phyloP scores from a whole-genome alignment of 2,113 vertebrate species.

The Nothoprocta perdicaria region DNA sequence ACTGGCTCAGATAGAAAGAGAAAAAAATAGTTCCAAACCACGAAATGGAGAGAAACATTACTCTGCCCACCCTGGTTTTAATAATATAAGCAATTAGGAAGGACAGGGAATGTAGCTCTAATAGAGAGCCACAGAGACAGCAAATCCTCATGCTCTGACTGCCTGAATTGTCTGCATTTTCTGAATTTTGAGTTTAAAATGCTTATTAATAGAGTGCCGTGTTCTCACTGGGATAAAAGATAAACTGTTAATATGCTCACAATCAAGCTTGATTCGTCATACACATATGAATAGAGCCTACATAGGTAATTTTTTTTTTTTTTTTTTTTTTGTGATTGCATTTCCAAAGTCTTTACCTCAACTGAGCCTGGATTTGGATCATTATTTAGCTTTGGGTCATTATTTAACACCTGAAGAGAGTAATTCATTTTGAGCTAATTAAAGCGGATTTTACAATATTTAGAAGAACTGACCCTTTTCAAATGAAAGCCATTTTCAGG shows the following conservation, averaged over 20 bases:
- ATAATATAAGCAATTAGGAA: neutral
- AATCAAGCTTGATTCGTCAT: neutral
- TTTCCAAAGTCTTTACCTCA: neutral
- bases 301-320: neutral
- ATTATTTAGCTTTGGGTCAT: neutral
- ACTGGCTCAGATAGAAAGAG: neutral
- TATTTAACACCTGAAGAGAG: neutral
- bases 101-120: neutral
- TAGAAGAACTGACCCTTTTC: neutral
- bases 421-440: neutral
- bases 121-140: neutral
- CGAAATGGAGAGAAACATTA: neutral
- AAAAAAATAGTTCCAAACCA: neutral
- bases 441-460: neutral
- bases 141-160: neutral
- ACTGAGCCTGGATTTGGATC: neutral
- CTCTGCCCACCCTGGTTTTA: neutral
- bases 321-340: neutral
- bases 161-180: neutral
- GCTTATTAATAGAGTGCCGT: neutral
- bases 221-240: neutral
- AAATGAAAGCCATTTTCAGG: neutral
- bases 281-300: neutral
- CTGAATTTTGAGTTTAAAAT: neutral
- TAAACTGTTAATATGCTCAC: neutral